A percentile compares a stretch with the other conserved stretches of the same genome.
phyloP scores from a whole-genome alignment of 1,140 invertebrate genomes.

The Babylonia areolata region DNA sequence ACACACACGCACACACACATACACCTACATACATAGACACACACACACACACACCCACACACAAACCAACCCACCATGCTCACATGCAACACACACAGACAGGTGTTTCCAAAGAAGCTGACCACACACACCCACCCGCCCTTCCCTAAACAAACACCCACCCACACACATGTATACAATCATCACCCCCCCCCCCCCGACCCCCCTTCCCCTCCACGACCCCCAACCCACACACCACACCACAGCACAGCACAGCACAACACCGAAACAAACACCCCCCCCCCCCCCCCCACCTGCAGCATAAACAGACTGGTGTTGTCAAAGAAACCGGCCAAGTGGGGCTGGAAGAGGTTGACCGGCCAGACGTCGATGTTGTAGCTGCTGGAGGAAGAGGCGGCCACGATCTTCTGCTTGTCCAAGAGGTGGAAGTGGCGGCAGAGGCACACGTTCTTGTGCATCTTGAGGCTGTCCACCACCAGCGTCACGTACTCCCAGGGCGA shows the following conservation, averaged over 20 bases:
- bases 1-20: not conserved
- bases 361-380: conserved; percentile 93
- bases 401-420: conserved; percentile 80
- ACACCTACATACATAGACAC: not conserved
- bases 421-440: conserved; percentile 93
- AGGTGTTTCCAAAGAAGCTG: not conserved
- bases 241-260: not conserved
- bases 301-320: conserved; percentile 91
- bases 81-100: no score
- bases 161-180: not conserved
- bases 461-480: conserved; percentile 88
- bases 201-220: not conserved
- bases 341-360: conserved; percentile 81
- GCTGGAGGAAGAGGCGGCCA: conserved; percentile 57
- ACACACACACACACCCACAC: not conserved
- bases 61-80: no score
- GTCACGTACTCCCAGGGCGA: conserved; percentile 87
- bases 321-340: conserved; percentile 75
- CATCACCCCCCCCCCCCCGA: not conserved
- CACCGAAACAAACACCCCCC: not conserved
- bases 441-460: conserved; percentile 96
- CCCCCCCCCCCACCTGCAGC: conserved; percentile 76
- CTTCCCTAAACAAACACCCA: no score
- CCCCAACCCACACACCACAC: not conserved
- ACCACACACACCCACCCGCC: not conserved